These are phyloP conservation scores for Myrmecophaga tridactyla DNA, from an alignment of 2,113 vertebrate genomes.

Conservation along the genomic window DNA sequence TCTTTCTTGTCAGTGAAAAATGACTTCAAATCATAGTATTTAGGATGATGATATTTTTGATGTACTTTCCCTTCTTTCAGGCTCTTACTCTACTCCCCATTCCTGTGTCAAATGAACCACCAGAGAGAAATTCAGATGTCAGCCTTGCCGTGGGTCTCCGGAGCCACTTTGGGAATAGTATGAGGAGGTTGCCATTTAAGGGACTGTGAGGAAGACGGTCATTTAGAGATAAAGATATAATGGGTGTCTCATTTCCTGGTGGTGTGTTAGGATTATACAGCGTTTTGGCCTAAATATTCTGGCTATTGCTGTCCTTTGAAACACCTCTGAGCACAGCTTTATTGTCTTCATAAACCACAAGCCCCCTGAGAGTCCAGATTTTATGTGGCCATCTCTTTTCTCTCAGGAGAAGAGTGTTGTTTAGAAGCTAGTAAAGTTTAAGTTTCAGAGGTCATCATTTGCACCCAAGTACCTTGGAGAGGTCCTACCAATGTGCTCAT, in stretches of 20 bases:
- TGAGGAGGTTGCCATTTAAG: background rate
- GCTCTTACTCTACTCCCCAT: background rate
- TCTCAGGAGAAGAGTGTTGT: background rate
- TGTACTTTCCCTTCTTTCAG: slow-evolving; percentile 28
- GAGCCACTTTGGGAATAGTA: background rate
- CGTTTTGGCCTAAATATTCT: background rate
- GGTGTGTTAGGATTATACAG: fast-evolving
- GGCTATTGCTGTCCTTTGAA: background rate
- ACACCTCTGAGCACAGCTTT: background rate
- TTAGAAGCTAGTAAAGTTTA: background rate
- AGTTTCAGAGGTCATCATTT: background rate
- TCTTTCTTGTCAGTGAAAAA: slow-evolving; percentile 61
- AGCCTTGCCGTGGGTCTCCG: background rate
- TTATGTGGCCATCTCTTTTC: background rate
- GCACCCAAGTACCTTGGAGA: background rate
- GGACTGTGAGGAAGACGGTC: background rate
- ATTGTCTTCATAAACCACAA: background rate
- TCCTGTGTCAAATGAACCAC: background rate
- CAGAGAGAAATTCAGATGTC: background rate
- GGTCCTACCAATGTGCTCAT: background rate
- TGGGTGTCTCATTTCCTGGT: background rate
- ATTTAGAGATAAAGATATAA: background rate
- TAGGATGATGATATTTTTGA: slow-evolving; percentile 60
- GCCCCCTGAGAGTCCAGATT: background rate
- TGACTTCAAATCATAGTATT: slow-evolving; percentile 66